Conservation (phyloP, 1,140 invertebrate genomes). For the Drosophila truncata region DNA sequence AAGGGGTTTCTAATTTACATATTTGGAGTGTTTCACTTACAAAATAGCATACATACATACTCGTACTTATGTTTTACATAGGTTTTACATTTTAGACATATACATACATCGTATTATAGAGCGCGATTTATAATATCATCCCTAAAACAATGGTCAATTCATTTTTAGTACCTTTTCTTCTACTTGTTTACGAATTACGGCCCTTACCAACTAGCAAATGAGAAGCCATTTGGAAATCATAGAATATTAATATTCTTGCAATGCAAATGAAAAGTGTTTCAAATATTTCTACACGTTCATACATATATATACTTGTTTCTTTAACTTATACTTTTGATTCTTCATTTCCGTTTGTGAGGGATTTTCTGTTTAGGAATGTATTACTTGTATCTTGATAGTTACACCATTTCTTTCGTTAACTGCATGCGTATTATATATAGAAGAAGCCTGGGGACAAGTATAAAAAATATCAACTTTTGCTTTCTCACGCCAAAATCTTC, state of each 20-base stretch:
- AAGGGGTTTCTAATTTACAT: slow-evolving; percentile 70
- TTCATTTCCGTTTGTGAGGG: slow-evolving; percentile 68
- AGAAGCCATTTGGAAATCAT: slow-evolving; percentile 41
- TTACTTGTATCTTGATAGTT: slow-evolving; percentile 40
- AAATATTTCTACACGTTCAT: slow-evolving; percentile 44
- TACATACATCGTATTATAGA: slow-evolving; percentile 64
- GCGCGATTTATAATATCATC: slow-evolving; percentile 48
- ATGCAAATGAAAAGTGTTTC: slow-evolving; percentile 50
- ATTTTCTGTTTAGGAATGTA: slow-evolving; percentile 70
- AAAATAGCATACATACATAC: slow-evolving; percentile 59
- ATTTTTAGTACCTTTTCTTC: slow-evolving; percentile 57
- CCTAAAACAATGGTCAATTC: slow-evolving; percentile 60
- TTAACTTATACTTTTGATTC: slow-evolving; percentile 69
- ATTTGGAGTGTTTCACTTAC: slow-evolving; percentile 80
- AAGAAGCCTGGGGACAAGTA: slow-evolving; percentile 69
- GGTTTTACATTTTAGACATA: slow-evolving; percentile 77
- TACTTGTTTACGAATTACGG: slow-evolving; percentile 45
- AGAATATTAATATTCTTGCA: slow-evolving; percentile 32
- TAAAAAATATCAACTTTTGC: slow-evolving; percentile 78
- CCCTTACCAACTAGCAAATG: slow-evolving; percentile 57
- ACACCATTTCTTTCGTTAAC: slow-evolving; percentile 31
- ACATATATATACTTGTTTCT: slow-evolving; percentile 21
- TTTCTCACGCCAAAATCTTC: slow-evolving; percentile 48
- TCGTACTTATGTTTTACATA: slow-evolving; percentile 79
- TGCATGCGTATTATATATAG: slow-evolving; percentile 42